Evolutionary conservation across 2,797 vertebrate species (phyloP).

Genomic region (Silurus aristotelis): DNA sequence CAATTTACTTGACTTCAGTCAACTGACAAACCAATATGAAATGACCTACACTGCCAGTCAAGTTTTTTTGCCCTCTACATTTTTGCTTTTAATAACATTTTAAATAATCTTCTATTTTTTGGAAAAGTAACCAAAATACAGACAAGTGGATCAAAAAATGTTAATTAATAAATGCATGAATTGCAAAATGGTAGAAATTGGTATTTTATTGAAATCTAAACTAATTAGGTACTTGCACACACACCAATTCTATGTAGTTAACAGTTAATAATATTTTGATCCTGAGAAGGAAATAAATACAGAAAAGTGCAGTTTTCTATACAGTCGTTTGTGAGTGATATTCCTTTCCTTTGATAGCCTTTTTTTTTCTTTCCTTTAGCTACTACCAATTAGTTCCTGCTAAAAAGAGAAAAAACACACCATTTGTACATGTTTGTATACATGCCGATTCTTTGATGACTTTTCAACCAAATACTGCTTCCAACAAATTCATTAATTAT

Average conservation of each 20-base stretch:
- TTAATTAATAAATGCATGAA: neutral
- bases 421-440: neutral
- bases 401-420: neutral
- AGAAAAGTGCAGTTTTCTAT: neutral
- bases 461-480: neutral
- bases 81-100: neutral
- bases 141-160: neutral
- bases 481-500: neutral
- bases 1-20: conserved; percentile 26
- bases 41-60: neutral
- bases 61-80: neutral
- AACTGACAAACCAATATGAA: conserved; percentile 5
- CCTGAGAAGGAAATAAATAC: neutral
- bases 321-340: neutral
- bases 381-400: neutral
- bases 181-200: neutral
- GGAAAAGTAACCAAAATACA: neutral
- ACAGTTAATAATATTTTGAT: neutral
- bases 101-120: conserved; percentile 7
- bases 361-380: neutral
- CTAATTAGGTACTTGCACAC: neutral
- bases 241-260: neutral
- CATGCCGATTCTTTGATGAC: neutral
- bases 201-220: neutral
- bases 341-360: neutral